phyloP scores from a whole-genome alignment of 1,140 invertebrate species.

The Zaprionus davidi region DNA sequence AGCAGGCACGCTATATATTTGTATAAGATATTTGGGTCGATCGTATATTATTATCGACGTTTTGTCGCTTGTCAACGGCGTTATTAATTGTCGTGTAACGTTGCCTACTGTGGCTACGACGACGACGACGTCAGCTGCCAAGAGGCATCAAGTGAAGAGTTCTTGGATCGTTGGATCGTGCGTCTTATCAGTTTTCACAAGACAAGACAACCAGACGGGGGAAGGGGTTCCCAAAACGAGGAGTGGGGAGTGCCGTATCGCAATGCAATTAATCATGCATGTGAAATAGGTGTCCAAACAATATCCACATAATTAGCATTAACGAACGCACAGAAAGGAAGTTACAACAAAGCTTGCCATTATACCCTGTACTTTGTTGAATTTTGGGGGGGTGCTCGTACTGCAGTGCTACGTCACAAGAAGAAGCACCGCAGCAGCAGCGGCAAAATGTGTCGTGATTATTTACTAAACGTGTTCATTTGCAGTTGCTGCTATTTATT shows the following conservation, averaged over 20 bases:
- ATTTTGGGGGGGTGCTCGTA: background rate
- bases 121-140: conserved; percentile 39
- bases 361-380: background rate
- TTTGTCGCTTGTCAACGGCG: conserved; percentile 24
- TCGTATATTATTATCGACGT: conserved; percentile 49
- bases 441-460: conserved; percentile 52
- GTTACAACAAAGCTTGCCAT: conserved; percentile 15
- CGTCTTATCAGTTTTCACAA: conserved; percentile 34
- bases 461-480: conserved; percentile 82
- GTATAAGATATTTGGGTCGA: conserved; percentile 40
- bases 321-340: conserved; percentile 25
- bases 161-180: conserved; percentile 7
- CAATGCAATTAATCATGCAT: conserved; percentile 73
- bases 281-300: conserved; percentile 50
- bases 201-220: conserved; percentile 8
- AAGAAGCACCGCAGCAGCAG: background rate
- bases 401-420: conserved; percentile 19
- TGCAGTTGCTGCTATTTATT: conserved; percentile 78
- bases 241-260: conserved; percentile 20
- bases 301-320: conserved; percentile 70
- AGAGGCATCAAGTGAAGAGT: conserved; percentile 42
- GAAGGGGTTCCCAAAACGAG: background rate
- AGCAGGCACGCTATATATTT: conserved; percentile 1
- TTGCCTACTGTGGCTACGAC: conserved; percentile 12
- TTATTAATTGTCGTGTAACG: conserved; percentile 67